These are phyloP conservation scores for Cyprinella venusta DNA, from an alignment of 2,797 vertebrate genomes.

Conservation along the genomic window DNA sequence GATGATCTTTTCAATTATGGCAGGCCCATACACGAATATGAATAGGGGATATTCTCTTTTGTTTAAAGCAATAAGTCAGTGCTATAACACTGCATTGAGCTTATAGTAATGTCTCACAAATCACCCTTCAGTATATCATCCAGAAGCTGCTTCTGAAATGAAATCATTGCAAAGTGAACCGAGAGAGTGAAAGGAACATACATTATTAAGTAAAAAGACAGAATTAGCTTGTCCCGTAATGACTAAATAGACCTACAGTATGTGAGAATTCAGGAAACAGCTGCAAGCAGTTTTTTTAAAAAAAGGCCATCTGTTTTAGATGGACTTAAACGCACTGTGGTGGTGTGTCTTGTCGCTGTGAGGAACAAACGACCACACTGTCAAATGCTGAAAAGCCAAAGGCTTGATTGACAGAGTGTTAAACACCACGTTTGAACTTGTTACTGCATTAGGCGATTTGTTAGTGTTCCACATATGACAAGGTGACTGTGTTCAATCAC, in stretches of 20 bases:
- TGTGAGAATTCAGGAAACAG: constrained; percentile 27
- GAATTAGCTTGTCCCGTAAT: constrained; percentile 12
- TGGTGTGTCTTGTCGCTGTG: constrained; percentile 71
- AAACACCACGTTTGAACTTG: constrained; percentile 78
- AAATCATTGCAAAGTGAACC: neutral
- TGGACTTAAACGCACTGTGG: constrained; percentile 62
- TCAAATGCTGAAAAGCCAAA: constrained; percentile 76
- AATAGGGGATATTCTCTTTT: neutral
- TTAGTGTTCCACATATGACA: constrained; percentile 65
- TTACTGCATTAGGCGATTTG: constrained; percentile 74
- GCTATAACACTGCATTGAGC: neutral
- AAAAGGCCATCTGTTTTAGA: constrained; percentile 62
- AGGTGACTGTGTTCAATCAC: constrained; percentile 32
- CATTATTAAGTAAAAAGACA: constrained; percentile 24
- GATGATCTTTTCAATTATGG: neutral
- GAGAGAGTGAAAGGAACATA: constrained; percentile 3
- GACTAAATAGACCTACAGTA: constrained; percentile 19
- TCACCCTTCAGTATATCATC: neutral
- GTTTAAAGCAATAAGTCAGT: neutral
- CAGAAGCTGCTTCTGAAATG: neutral
- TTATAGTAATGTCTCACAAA: neutral
- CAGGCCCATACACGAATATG: neutral
- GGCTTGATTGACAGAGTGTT: constrained; percentile 79
- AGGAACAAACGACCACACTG: constrained; percentile 71
- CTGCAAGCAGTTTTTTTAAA: constrained; percentile 18